A percentile compares a stretch with the other conserved stretches of the same genome.
These are phyloP conservation scores for Eristalis pertinax DNA, from an alignment of 2,888 invertebrate genomes.

Conservation along the genomic window DNA sequence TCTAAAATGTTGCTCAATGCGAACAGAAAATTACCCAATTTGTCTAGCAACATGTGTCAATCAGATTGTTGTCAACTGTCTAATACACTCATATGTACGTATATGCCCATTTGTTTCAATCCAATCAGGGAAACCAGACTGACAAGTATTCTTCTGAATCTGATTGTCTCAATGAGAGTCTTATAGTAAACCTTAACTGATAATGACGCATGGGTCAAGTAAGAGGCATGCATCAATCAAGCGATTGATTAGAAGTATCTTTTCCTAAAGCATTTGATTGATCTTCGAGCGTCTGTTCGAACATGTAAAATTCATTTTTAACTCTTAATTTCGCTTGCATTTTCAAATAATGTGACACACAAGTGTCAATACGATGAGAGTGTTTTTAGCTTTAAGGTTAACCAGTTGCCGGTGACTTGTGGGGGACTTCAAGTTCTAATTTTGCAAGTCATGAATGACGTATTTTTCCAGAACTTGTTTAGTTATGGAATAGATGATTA, in stretches of 20 bases:
- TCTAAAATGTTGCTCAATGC: not conserved
- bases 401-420: not conserved
- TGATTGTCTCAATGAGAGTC: not conserved
- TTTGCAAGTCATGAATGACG: not conserved
- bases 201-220: not conserved
- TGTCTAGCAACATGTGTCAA: not conserved
- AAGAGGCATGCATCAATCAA: not conserved
- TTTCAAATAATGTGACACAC: not conserved
- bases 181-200: not conserved
- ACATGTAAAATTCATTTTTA: not conserved
- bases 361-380: not conserved
- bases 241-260: not conserved
- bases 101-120: not conserved
- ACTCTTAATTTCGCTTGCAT: not conserved
- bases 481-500: not conserved
- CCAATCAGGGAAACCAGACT: slow-evolving; percentile 3
- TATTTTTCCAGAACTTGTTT: not conserved
- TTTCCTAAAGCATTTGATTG: not conserved
- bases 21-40: not conserved
- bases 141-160: not conserved
- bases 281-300: not conserved
- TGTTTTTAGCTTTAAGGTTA: not conserved
- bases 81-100: too few species aligned
- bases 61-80: not conserved
- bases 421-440: not conserved